phyloP scores from a whole-genome alignment of 1,140 invertebrate genomes.

The Lasioglossum baleicum region DNA sequence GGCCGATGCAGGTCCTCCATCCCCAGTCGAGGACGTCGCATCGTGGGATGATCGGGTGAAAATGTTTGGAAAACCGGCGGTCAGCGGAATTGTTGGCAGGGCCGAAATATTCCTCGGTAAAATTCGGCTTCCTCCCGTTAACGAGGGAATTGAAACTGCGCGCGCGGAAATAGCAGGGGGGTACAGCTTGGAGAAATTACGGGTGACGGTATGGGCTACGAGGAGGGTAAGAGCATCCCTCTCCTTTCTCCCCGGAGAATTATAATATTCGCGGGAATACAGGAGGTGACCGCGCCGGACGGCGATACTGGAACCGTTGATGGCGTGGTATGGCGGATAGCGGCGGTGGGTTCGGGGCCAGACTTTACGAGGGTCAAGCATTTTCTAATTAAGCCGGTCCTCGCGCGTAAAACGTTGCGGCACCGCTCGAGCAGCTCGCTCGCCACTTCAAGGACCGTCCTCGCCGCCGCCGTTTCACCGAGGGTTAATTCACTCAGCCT shows the following conservation, averaged over 20 bases:
- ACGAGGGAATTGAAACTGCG: slow-evolving; percentile 30
- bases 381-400: slow-evolving; percentile 71
- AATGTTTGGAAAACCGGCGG: slow-evolving; percentile 4
- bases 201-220: neutral
- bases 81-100: neutral
- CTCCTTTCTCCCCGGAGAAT: neutral
- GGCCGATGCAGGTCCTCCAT: neutral
- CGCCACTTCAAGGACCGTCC: slow-evolving; percentile 36
- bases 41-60: neutral
- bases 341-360: slow-evolving; percentile 3
- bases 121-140: slow-evolving; percentile 18
- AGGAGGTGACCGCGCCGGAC: slow-evolving; percentile 26
- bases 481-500: slow-evolving; percentile 55
- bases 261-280: slow-evolving; percentile 50
- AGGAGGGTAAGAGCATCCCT: slow-evolving; percentile 24
- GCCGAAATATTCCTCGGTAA: neutral
- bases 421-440: slow-evolving; percentile 46
- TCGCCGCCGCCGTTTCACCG: neutral
- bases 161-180: neutral
- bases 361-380: slow-evolving; percentile 68
- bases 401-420: slow-evolving; percentile 65
- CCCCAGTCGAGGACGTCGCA: neutral
- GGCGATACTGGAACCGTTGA: slow-evolving; percentile 31
- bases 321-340: slow-evolving; percentile 14
- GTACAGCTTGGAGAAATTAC: slow-evolving; percentile 10